phyloP scores from a whole-genome alignment of 1,140 invertebrate genomes.

The Muscidifurax raptorellus region DNA sequence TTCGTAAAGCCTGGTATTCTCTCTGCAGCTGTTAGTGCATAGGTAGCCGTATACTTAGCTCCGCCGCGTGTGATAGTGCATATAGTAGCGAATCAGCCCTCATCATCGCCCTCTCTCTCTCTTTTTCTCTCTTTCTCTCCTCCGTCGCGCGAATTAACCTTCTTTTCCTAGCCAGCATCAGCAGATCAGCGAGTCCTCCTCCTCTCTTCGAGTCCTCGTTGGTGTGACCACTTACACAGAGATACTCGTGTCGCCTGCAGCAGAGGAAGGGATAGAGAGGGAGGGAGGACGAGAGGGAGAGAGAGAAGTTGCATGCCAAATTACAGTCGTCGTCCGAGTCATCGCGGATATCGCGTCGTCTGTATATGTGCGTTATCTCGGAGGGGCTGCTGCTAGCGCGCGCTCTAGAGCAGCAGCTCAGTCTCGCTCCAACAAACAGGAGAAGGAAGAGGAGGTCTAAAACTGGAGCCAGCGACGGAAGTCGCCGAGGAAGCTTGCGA shows the following conservation, averaged over 20 bases:
- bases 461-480: not conserved
- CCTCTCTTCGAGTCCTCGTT: not conserved
- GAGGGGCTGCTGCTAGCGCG: not conserved
- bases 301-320: slow-evolving; percentile 10
- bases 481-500: not conserved
- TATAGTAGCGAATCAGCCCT: not conserved
- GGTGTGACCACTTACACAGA: not conserved
- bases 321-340: slow-evolving; percentile 9
- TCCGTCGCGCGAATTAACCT: slow-evolving; percentile 12
- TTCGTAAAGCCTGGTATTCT: not conserved
- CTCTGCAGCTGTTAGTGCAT: not conserved
- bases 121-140: slow-evolving; percentile 1
- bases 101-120: not conserved
- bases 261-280: not conserved
- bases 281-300: not conserved
- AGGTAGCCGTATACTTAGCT: not conserved
- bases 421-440: not conserved
- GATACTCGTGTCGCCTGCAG: not conserved
- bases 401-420: not conserved
- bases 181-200: slow-evolving; percentile 15
- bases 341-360: slow-evolving; percentile 21
- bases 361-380: slow-evolving; percentile 11
- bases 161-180: not conserved
- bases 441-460: not conserved
- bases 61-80: not conserved